These are phyloP conservation scores for Nephrotoma flavescens DNA, from an alignment of 2,888 invertebrate species.

Conservation along the genomic window DNA sequence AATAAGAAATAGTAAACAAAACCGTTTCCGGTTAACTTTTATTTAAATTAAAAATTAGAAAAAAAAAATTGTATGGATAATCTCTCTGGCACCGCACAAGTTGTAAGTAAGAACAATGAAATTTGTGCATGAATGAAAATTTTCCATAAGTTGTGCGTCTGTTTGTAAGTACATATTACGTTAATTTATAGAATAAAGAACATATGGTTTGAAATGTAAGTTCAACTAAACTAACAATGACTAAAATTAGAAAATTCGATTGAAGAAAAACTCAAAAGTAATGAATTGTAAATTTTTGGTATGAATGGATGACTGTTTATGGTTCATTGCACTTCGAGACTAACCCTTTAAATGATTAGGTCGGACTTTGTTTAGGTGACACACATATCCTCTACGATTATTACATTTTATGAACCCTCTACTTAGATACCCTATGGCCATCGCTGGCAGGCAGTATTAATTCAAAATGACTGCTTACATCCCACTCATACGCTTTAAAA, in stretches of 20 bases:
- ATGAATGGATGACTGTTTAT: no score
- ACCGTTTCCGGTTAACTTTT: background rate
- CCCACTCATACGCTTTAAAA: no score
- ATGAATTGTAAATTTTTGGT: no score
- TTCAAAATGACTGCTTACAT: no score
- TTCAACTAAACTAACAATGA: background rate
- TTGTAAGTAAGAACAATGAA: background rate
- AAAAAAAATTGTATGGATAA: background rate
- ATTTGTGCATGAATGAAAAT: background rate
- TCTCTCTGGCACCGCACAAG: background rate
- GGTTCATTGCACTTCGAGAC: no score
- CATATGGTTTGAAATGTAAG: background rate
- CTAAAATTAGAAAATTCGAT: background rate
- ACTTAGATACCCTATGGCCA: no score
- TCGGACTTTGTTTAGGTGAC: no score
- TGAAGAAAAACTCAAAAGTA: background rate
- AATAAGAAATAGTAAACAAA: background rate
- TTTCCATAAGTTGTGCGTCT: background rate
- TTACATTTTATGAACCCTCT: no score
- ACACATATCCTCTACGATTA: no score
- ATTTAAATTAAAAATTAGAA: background rate
- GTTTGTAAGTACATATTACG: background rate
- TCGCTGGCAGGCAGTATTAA: no score
- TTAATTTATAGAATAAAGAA: background rate
- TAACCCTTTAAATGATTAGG: no score